These are phyloP conservation scores for Sweltsa coloradensis DNA, from an alignment of 1,140 invertebrate species.

Conservation along the genomic window DNA sequence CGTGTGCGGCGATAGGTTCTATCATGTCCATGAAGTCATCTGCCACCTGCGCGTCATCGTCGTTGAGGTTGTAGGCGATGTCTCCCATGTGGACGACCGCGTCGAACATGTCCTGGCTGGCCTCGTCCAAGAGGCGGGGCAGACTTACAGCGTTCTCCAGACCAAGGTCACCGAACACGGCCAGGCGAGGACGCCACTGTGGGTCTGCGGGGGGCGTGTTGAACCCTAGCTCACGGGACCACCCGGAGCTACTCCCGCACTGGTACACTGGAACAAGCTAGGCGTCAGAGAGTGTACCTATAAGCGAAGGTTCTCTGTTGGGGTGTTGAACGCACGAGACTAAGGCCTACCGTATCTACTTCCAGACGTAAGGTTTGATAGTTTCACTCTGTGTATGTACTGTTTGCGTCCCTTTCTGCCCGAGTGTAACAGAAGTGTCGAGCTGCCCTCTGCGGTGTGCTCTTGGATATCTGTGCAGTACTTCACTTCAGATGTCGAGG, in stretches of 20 bases:
- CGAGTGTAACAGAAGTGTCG: conserved; percentile 63
- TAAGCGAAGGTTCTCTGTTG: no score
- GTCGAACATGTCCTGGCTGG: conserved; percentile 65
- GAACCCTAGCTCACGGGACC: conserved; percentile 69
- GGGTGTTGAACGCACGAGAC: no score
- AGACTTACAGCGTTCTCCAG: conserved; percentile 75
- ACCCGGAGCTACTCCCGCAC: conserved; percentile 63
- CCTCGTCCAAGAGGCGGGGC: conserved; percentile 65
- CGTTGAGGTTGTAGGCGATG: conserved; percentile 92
- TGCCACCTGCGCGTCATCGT: conserved; percentile 61
- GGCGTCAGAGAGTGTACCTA: no score
- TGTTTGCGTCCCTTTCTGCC: conserved; percentile 52
- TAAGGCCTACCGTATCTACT: conserved; percentile 45
- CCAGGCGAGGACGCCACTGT: conserved; percentile 65
- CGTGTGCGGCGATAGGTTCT: conserved; percentile 68
- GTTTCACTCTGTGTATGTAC: conserved; percentile 66
- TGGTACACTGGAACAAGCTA: conserved; percentile 65
- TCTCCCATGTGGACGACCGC: conserved; percentile 86
- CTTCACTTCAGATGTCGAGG: no score
- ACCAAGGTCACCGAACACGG: conserved; percentile 86
- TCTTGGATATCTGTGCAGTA: no score
- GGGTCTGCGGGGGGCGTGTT: conserved; percentile 45
- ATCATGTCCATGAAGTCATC: conserved; percentile 88
- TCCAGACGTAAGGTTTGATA: conserved; percentile 42
- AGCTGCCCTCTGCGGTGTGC: conserved; percentile 45